A percentile compares a stretch with the other conserved stretches of the same genome.
Evolutionary conservation across 2,888 invertebrate species (phyloP).

Genomic region (Ypsolopha scabrella): DNA sequence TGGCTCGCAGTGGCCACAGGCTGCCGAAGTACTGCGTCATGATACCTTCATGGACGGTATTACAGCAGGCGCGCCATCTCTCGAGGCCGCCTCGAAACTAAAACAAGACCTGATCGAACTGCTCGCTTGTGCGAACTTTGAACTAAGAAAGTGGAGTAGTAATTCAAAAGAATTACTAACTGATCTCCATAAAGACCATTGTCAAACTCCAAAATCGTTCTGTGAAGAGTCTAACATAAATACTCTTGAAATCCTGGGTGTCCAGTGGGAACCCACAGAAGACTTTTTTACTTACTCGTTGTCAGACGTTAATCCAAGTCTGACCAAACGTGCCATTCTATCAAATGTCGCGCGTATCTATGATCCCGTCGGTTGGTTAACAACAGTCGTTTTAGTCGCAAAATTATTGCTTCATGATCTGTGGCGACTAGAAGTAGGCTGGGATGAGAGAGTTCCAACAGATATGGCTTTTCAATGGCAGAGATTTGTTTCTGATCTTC

Average conservation of each 20-base stretch:
- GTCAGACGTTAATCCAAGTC: not conserved
- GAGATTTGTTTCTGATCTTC: not conserved
- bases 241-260: not conserved
- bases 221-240: not conserved
- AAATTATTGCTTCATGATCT: conserved; percentile 1
- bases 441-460: not conserved
- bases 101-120: not conserved
- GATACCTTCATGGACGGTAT: conserved; percentile 2
- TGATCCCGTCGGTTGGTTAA: conserved; percentile 1
- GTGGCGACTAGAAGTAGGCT: not conserved
- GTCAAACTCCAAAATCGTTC: not conserved
- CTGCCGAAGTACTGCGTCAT: not conserved
- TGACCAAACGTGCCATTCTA: not conserved
- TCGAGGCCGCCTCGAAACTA: not conserved
- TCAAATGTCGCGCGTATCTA: not conserved
- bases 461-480: not conserved
- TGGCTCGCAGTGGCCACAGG: not conserved
- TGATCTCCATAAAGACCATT: not conserved
- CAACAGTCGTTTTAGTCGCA: not conserved
- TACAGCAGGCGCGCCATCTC: not conserved
- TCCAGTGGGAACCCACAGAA: not conserved
- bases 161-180: conserved; percentile 1
- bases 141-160: conserved; percentile 5
- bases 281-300: not conserved
- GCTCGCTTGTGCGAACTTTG: not conserved